These are phyloP conservation scores for Chrysopilus asiliformis DNA, from an alignment of 2,888 invertebrate species.

Conservation along the genomic window DNA sequence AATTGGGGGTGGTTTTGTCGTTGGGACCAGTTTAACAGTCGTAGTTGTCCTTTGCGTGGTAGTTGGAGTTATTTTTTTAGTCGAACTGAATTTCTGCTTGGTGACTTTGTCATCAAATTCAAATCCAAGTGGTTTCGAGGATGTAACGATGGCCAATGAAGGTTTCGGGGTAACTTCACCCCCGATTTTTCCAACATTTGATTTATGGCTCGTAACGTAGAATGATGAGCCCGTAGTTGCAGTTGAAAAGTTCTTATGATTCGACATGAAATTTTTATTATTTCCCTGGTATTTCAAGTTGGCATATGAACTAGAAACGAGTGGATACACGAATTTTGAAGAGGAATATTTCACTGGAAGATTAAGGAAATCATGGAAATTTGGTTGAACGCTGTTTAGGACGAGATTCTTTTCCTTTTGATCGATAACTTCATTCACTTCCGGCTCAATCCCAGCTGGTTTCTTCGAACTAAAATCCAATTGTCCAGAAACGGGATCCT, in stretches of 20 bases:
- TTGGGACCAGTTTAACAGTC: conserved; percentile 19
- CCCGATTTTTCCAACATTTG: conserved; percentile 20
- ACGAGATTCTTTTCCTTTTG: conserved; percentile 43
- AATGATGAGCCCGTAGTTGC: conserved; percentile 23
- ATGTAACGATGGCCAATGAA: conserved; percentile 2
- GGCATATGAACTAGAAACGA: conserved; percentile 58
- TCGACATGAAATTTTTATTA: conserved; percentile 38
- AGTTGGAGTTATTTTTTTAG: conserved; percentile 22
- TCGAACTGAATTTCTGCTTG: conserved; percentile 8
- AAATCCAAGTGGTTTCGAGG: conserved; percentile 1
- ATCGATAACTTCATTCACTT: conserved; percentile 31
- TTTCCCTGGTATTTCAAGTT: conserved; percentile 57
- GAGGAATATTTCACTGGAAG: conserved; percentile 53
- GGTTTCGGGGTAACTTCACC: background rate
- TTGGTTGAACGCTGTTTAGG: conserved; percentile 45
- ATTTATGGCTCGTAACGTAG: conserved; percentile 22
- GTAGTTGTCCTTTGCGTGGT: conserved; percentile 19
- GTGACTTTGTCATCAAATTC: too few relatives aligned
- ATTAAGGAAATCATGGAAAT: conserved; percentile 54
- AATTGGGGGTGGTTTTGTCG: conserved; percentile 14
- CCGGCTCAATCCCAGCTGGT: conserved; percentile 33
- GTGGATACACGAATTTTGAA: conserved; percentile 52
- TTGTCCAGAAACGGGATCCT: conserved; percentile 52
- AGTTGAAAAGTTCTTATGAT: conserved; percentile 35
- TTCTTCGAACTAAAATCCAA: conserved; percentile 47